These are phyloP conservation scores for Spodoptera littoralis DNA, from an alignment of 2,888 invertebrate species.

Conservation along the genomic window DNA sequence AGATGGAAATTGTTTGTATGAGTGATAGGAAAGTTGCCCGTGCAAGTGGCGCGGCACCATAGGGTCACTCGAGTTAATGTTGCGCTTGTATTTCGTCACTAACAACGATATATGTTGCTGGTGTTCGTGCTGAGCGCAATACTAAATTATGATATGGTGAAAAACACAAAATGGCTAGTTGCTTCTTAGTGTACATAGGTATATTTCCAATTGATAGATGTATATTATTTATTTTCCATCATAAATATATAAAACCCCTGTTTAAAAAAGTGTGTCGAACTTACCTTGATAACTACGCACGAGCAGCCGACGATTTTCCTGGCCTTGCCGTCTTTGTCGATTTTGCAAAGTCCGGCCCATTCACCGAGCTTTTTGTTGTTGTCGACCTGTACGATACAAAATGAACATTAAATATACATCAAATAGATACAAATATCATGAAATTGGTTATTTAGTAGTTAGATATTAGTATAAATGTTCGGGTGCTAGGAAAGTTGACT, in stretches of 20 bases:
- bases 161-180: too few relatives aligned
- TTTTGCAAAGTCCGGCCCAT: slow-evolving; percentile 99
- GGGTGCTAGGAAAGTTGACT: slow-evolving; percentile 87
- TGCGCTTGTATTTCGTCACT: slow-evolving; percentile 73
- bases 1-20: slow-evolving; percentile 40
- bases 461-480: slow-evolving; percentile 62
- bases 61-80: slow-evolving; percentile 77
- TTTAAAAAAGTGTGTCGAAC: slow-evolving; percentile 40
- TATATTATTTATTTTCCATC: too few relatives aligned
- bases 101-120: slow-evolving; percentile 60
- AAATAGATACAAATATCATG: too few relatives aligned
- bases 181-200: too few relatives aligned
- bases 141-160: background rate
- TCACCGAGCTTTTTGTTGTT: slow-evolving; percentile 99
- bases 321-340: slow-evolving; percentile 99
- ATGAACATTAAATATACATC: too few relatives aligned
- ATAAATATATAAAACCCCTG: too few relatives aligned
- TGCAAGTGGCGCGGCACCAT: slow-evolving; percentile 78
- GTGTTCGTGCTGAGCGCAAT: slow-evolving; percentile 82
- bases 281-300: slow-evolving; percentile 98
- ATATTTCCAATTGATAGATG: too few relatives aligned
- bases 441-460: too few relatives aligned
- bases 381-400: slow-evolving; percentile 90
- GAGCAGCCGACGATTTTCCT: slow-evolving; percentile 99
- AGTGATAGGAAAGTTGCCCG: slow-evolving; percentile 83